Conservation (phyloP, 2,888 invertebrate species). For the Rhamphomyia laevipes region DNA sequence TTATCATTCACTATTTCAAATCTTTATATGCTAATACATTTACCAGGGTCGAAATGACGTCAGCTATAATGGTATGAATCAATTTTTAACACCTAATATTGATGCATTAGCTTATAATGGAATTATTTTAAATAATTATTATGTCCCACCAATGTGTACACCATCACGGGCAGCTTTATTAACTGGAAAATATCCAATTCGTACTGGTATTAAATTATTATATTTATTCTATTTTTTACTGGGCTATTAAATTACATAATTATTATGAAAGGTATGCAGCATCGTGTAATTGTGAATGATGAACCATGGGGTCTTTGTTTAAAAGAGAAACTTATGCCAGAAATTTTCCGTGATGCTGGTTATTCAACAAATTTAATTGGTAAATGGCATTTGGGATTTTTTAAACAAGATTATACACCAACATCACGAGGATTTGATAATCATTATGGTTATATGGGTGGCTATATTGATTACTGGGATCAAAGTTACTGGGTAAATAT, state of each 20-base stretch:
- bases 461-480: constrained; percentile 70
- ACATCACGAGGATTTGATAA: constrained; percentile 63
- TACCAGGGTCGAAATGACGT: constrained; percentile 83
- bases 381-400: constrained; percentile 86
- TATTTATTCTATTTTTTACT: not conserved
- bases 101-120: constrained; percentile 78
- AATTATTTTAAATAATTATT: constrained; percentile 66
- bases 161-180: constrained; percentile 71
- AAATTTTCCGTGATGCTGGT: constrained; percentile 54
- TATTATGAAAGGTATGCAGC: constrained; percentile 53
- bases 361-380: constrained; percentile 76
- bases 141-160: constrained; percentile 74
- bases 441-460: constrained; percentile 76
- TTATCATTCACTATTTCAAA: not conserved
- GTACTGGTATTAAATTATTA: constrained; percentile 42
- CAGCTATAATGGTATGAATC: constrained; percentile 78
- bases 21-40: not conserved
- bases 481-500: constrained; percentile 31
- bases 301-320: constrained; percentile 64
- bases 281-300: constrained; percentile 51
- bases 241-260: not conserved
- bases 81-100: constrained; percentile 83
- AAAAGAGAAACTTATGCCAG: constrained; percentile 56
- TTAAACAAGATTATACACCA: constrained; percentile 48
- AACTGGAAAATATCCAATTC: constrained; percentile 80